Base-by-base conservation (phyloP, 2,797 vertebrate genomes). In the Eidolon dupreanum region DNA sequence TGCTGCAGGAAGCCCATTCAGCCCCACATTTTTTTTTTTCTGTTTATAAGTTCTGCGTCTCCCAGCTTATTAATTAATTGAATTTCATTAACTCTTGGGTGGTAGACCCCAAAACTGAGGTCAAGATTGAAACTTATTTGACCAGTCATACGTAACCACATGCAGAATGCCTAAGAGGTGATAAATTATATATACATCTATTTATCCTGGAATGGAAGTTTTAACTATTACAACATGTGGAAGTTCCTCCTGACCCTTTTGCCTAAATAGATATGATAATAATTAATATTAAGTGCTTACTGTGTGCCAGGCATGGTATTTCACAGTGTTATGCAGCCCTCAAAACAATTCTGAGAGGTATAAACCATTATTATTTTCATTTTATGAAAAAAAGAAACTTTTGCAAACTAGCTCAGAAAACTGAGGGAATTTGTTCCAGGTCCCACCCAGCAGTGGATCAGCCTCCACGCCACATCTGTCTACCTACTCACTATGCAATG, bases 61-160 rank as follows among this genome's bases (percentile, higher is more conserved):
- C 53, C 73, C 65, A 74, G n/a, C 20, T 77, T 96, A 68, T 93
- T 93, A 82, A 93, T 85, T 68, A 74, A 88, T 46, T 26, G 17
- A 26, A 94, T 93, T 95, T 87, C 63, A 88, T 95, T 79, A 90
- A 75, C 87, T 90, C 70, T 49, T 82, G 83, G 28, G 3, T 65
- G 36, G 81, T 26, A 93, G 84, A 83, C n/a, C 49, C 66, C 61
- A 8, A 78, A 75, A 73, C 38, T 0, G 31, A 89, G 55, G 51
- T 79, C 26, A 3, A 70, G 49, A 90, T 24, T 71, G 49, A 84
- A 86, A 36, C 66, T 77, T 46, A 28, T 63, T 63, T 46, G 73
- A 9, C 43, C 88, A 46, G 59, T 55, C 51, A 88, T 65, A 57
- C 0, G 1, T 38, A 89, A 95, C 31, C 57, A 49, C 79, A 85